Evolutionary conservation across 1,140 invertebrate species (phyloP).

Genomic region (Globodera ellingtonae): DNA sequence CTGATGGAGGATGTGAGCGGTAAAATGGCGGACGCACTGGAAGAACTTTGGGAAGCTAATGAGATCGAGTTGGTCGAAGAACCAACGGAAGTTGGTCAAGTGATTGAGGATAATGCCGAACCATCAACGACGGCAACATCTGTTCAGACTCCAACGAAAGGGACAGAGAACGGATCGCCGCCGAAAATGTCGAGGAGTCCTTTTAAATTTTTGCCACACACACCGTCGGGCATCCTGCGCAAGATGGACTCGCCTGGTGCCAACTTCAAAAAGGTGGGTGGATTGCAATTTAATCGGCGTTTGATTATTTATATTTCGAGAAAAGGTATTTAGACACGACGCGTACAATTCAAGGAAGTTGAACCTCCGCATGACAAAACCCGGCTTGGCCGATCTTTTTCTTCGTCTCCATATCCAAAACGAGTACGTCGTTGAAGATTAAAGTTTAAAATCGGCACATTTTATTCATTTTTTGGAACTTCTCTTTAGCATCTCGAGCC

Average conservation of each 20-base stretch:
- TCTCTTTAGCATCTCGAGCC: neutral
- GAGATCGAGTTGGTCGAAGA: neutral
- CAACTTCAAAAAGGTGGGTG: constrained; percentile 1
- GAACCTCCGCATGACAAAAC: neutral
- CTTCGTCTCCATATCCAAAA: constrained; percentile 3
- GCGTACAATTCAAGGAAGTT: constrained; percentile 5
- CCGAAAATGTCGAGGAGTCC: neutral
- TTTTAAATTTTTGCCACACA: neutral
- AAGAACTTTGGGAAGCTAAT: too few relatives aligned
- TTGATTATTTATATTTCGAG: neutral
- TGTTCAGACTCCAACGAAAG: neutral
- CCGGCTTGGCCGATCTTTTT: neutral
- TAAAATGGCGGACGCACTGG: too few relatives aligned
- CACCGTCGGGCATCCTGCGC: neutral
- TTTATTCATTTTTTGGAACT: neutral
- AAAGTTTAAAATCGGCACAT: neutral
- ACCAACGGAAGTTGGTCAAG: neutral
- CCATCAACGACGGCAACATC: neutral
- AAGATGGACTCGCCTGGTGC: neutral
- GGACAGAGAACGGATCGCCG: neutral
- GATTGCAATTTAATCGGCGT: neutral
- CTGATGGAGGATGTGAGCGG: too few relatives aligned
- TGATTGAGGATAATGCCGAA: neutral
- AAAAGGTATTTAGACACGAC: neutral
- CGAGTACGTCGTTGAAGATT: neutral